These are phyloP conservation scores for Acropternis orthonyx DNA, from an alignment of 2,797 vertebrate genomes.

Conservation along the genomic window DNA sequence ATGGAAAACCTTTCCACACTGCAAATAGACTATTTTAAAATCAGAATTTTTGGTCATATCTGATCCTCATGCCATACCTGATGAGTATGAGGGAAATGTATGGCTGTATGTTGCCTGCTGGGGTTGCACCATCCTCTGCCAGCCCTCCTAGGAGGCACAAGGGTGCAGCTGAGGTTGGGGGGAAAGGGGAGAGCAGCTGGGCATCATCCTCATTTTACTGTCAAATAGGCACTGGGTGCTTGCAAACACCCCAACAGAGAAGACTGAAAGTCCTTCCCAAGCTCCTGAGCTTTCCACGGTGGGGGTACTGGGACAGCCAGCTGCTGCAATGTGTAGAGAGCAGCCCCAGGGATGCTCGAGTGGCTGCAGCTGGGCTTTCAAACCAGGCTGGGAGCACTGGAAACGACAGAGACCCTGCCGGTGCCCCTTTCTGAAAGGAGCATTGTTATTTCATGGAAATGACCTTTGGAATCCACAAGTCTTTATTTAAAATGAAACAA, in stretches of 20 bases:
- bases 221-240: background rate
- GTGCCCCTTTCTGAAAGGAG: slow-evolving; percentile 51
- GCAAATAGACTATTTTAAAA: background rate
- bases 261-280: rapidly evolving
- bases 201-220: background rate
- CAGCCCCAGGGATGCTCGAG: background rate
- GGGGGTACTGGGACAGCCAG: background rate
- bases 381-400: background rate
- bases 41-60: background rate
- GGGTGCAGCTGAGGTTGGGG: background rate
- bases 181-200: rapidly evolving
- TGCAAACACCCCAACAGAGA: background rate
- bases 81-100: background rate
- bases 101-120: rapidly evolving
- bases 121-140: background rate
- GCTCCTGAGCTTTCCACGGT: background rate
- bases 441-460: slow-evolving; percentile 62
- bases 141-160: background rate
- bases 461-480: slow-evolving; percentile 33
- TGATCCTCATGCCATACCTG: background rate
- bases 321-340: background rate
- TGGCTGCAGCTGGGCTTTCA: background rate
- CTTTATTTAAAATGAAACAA: slow-evolving; percentile 49
- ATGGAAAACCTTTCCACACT: background rate
- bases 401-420: slow-evolving; percentile 6